Evolutionary conservation across 2,113 vertebrate species (phyloP), one percentile per base, ranked within the genome.

Genomic region (Crotalus helleri): DNA sequence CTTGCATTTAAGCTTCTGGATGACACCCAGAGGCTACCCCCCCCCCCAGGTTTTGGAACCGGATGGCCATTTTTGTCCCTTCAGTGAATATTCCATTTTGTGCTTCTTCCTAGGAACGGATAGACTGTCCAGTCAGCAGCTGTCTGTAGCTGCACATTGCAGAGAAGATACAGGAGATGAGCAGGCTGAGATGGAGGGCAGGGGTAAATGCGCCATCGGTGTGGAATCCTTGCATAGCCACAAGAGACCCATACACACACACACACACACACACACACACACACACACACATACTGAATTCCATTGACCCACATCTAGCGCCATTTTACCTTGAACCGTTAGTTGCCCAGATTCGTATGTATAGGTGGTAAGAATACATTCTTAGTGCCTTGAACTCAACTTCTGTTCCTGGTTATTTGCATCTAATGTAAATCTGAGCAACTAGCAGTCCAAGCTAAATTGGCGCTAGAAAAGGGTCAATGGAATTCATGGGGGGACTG

Each of bases 191-290:
- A 17, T 69, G 64, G 64, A 69, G 64, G 64, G 29, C 0, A 13
- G 29, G 29, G 29, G 33, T 15, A 69, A 69, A 33, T 69, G 64
- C 12, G 0, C n/a, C 64, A 15, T 33, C 29, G 6, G 64, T 33
- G 33, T 69, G 64, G 64, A 33, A 69, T n/a, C 29, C 33, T 17
- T 33, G 64, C 64, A 69, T 13, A 69, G 12, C 13, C 64, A 69
- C 64, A 69, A 69, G 5, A 69, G 61, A 69, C 12, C 61, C 29
- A 13, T 69, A 4, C n/a, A n/a, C 1, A 11, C 10, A 4, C 1
- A 51, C 49, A 51, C 49, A 51, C 8, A 49, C 7, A 51, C 49
- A 51, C 26, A 4, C 29, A 0, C 0, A 49, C 29, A 0, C 0
- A 49, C 49, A 51, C 8, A 49, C 7, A 51, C 49, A 51, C 26